phyloP scores from a whole-genome alignment of 2,113 vertebrate species.

The Phrynosoma platyrhinos region DNA sequence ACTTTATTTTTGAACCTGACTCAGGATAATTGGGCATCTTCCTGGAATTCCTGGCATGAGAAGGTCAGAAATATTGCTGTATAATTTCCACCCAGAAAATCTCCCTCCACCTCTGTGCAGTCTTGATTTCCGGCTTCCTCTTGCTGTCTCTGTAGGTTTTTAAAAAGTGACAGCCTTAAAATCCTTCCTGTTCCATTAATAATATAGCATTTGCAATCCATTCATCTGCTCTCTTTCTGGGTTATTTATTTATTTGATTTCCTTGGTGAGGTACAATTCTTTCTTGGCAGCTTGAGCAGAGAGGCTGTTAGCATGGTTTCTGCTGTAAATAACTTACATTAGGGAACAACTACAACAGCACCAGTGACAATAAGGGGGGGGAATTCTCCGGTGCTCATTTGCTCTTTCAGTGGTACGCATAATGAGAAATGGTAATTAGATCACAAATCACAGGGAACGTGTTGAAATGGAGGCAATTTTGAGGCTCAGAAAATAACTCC shows the following conservation, averaged over 20 bases:
- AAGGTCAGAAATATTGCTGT: slow-evolving; percentile 21
- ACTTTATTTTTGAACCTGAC: not conserved
- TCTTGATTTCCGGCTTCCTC: slow-evolving; percentile 6
- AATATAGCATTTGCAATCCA: not conserved
- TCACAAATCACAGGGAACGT: slow-evolving; percentile 41
- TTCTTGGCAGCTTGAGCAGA: slow-evolving; percentile 41
- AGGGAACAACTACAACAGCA: slow-evolving; percentile 27
- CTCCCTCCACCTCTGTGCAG: too few relatives aligned
- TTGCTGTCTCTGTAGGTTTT: not conserved
- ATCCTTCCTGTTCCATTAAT: slow-evolving; percentile 10
- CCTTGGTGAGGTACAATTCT: slow-evolving; percentile 9
- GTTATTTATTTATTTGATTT: slow-evolving; percentile 9
- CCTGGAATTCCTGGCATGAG: not conserved
- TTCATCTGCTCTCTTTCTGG: slow-evolving; percentile 9
- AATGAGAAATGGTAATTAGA: slow-evolving; percentile 41
- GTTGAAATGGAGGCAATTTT: slow-evolving; percentile 19
- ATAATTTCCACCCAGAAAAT: not conserved
- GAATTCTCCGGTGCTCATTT: not conserved
- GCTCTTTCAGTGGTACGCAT: slow-evolving; percentile 31
- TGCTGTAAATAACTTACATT: slow-evolving; percentile 26
- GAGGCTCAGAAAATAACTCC: slow-evolving; percentile 27
- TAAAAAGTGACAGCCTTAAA: not conserved
- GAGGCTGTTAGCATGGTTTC: slow-evolving; percentile 28
- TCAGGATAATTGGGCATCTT: not conserved
- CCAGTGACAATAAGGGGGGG: not conserved